phyloP scores from a whole-genome alignment of 1,140 invertebrate species.

The Drosophila ogumai region DNA sequence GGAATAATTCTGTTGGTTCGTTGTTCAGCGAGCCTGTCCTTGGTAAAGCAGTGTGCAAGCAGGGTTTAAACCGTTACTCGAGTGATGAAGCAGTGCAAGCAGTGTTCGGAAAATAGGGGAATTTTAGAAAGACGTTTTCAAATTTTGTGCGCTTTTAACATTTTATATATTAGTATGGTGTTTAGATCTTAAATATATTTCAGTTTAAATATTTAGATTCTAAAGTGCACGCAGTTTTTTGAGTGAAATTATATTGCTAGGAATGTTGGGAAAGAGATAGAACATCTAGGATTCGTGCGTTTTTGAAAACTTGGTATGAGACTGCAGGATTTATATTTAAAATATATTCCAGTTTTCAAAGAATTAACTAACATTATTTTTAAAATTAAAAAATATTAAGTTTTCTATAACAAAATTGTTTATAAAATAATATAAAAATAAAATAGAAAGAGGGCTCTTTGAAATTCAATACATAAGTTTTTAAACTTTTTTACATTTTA shows the following conservation, averaged over 20 bases:
- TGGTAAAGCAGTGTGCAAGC: neutral
- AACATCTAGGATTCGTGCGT: too few relatives aligned
- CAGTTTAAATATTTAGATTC: neutral
- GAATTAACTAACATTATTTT: too few relatives aligned
- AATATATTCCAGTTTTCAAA: neutral
- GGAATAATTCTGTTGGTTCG: neutral
- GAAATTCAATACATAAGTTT: too few relatives aligned
- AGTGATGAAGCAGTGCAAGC: slow-evolving; percentile 1
- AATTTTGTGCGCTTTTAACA: neutral
- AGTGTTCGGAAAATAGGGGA: neutral
- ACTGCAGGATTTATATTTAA: neutral
- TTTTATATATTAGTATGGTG: neutral
- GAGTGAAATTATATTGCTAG: neutral
- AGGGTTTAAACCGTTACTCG: neutral
- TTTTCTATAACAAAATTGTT: too few relatives aligned
- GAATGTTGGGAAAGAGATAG: neutral
- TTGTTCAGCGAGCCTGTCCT: neutral
- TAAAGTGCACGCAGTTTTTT: neutral
- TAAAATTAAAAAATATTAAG: neutral
- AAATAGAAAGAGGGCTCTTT: too few relatives aligned
- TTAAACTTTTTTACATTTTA: neutral
- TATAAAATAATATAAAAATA: too few relatives aligned
- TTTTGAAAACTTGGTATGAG: neutral
- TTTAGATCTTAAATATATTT: neutral
- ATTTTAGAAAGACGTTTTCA: neutral